Evolutionary conservation across 1,140 invertebrate genomes (phyloP).

Genomic region (Bombus waltoni): DNA sequence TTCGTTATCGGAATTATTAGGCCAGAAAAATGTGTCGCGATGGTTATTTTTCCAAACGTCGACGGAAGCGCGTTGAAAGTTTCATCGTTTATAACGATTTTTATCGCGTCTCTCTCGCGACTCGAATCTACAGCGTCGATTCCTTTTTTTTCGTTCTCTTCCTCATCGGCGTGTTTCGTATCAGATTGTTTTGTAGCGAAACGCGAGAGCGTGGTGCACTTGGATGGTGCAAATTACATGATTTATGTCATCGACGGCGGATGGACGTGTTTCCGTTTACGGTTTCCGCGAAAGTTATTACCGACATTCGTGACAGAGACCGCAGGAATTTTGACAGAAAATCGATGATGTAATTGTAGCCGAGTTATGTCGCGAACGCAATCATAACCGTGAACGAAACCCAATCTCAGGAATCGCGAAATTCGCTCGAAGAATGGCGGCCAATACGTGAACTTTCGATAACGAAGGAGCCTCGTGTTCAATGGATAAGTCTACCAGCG

Average conservation of each 20-base stretch:
- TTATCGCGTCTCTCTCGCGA: background rate
- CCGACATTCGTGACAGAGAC: background rate
- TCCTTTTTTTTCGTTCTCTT: background rate
- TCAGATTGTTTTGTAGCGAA: background rate
- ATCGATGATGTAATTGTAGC: slow-evolving; percentile 47
- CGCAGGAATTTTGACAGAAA: slow-evolving; percentile 50
- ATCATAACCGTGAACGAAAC: slow-evolving; percentile 10
- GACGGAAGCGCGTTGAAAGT: background rate
- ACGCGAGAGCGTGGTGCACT: background rate
- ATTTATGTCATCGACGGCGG: background rate
- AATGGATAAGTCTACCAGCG: background rate
- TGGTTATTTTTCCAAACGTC: background rate
- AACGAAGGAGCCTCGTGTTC: background rate
- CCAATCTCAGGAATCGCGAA: slow-evolving; percentile 1
- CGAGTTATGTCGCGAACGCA: slow-evolving; percentile 25
- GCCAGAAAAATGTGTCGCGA: slow-evolving; percentile 13
- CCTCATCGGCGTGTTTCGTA: background rate
- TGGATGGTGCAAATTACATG: background rate
- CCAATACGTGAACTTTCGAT: background rate
- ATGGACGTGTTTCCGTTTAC: slow-evolving; percentile 22
- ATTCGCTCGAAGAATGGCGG: slow-evolving; percentile 8
- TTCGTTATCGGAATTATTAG: slow-evolving; percentile 26
- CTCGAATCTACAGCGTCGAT: background rate
- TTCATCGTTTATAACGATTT: background rate
- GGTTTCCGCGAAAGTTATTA: slow-evolving; percentile 31